These are phyloP conservation scores for Forficula auricularia DNA, from an alignment of 1,140 invertebrate genomes.

Conservation along the genomic window DNA sequence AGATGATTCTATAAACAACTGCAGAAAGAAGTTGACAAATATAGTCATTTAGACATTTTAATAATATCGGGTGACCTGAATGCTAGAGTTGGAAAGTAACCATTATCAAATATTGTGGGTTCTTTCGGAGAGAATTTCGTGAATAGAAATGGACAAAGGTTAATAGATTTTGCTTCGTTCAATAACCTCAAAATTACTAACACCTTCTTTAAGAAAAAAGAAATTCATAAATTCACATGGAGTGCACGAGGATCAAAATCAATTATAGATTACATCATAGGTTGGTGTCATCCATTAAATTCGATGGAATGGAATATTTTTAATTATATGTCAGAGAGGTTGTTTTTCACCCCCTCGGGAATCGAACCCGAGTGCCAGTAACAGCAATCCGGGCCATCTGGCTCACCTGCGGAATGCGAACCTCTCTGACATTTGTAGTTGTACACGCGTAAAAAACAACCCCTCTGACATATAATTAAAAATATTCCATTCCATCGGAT, in stretches of 20 bases:
- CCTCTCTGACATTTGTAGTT: too few species aligned
- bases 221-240: background rate
- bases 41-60: background rate
- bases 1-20: background rate
- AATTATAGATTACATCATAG: too few species aligned
- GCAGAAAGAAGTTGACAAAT: background rate
- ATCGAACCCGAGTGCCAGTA: too few species aligned
- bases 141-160: background rate
- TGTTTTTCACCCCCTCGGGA: too few species aligned
- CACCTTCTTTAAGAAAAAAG: background rate
- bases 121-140: background rate
- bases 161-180: background rate
- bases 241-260: background rate
- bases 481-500: too few species aligned
- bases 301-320: too few species aligned
- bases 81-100: background rate
- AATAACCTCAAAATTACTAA: background rate
- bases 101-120: background rate
- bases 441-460: too few species aligned
- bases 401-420: too few species aligned
- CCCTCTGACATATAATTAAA: too few species aligned
- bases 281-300: too few species aligned
- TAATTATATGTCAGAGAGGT: too few species aligned
- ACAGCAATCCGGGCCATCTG: too few species aligned
- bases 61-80: background rate